Percentiles rank a stretch among this genome's conserved stretches.
Evolutionary conservation across 2,113 vertebrate species (phyloP).

Genomic region (Cephalopholis sonnerati): DNA sequence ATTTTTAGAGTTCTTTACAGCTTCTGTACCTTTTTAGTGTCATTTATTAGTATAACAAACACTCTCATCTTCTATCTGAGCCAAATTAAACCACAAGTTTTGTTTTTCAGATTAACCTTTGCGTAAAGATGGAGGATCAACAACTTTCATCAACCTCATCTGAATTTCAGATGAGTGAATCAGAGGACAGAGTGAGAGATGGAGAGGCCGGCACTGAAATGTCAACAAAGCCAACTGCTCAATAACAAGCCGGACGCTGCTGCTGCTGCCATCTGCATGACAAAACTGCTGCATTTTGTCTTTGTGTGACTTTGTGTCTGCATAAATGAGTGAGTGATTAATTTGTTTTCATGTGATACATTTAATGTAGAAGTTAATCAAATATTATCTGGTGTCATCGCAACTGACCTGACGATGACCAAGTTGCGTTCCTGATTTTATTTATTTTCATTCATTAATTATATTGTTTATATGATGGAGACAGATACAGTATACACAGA

Average conservation of each 20-base stretch:
- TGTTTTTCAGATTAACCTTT: constrained; percentile 47
- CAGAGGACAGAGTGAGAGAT: constrained; percentile 70
- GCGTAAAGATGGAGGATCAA: constrained; percentile 34
- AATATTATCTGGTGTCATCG: background rate
- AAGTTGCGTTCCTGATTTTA: background rate
- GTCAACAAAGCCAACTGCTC: constrained; percentile 79
- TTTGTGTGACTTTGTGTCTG: constrained; percentile 30
- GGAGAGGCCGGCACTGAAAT: constrained; percentile 63
- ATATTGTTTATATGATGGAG: too few relatives aligned
- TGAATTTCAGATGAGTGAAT: constrained; percentile 80
- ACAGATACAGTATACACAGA: too few relatives aligned
- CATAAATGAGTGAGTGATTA: background rate
- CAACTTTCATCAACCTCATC: constrained; percentile 64
- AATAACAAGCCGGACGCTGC: constrained; percentile 17
- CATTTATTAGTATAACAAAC: constrained; percentile 7
- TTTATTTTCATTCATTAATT: too few relatives aligned
- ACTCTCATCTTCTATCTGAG: background rate
- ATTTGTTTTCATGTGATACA: background rate
- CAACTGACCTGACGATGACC: background rate
- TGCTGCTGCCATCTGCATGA: constrained; percentile 52
- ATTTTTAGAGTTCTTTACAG: constrained; percentile 3
- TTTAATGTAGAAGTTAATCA: background rate
- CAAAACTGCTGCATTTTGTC: constrained; percentile 35
- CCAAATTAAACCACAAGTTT: constrained; percentile 22
- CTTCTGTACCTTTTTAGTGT: background rate